Evolutionary conservation across 2,113 vertebrate species (phyloP).

Genomic region (Acrocephalus kingi): DNA sequence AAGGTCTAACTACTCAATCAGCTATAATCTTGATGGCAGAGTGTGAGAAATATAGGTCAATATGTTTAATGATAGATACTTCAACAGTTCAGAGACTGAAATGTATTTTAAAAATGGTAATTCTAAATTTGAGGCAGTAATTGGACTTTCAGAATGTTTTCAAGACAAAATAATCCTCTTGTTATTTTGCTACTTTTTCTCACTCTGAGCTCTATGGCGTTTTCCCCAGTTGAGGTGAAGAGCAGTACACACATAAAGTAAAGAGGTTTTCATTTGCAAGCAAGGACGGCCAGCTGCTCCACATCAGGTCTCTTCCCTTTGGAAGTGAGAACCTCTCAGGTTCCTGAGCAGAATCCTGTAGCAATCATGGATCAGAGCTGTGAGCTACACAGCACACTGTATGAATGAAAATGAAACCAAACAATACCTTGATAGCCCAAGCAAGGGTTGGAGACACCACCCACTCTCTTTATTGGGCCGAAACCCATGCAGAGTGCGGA

Average conservation of each 20-base stretch:
- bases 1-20: background rate
- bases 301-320: background rate
- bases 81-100: background rate
- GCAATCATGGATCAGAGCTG: background rate
- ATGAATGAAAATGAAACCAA: background rate
- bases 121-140: background rate
- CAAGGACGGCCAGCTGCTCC: background rate
- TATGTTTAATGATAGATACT: background rate
- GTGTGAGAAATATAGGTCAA: slow-evolving; percentile 35
- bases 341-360: background rate
- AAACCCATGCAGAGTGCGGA: background rate
- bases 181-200: background rate
- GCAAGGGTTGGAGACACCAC: background rate
- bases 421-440: background rate
- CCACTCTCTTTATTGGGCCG: background rate
- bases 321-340: background rate
- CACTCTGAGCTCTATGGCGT: background rate
- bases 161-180: background rate
- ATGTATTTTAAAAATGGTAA: background rate
- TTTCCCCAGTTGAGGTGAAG: background rate
- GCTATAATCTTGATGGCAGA: background rate
- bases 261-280: background rate
- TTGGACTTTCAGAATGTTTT: background rate
- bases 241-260: background rate
- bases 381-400: background rate